These are phyloP conservation scores for Nasonia oneida DNA, from an alignment of 2,888 invertebrate genomes.

Conservation along the genomic window DNA sequence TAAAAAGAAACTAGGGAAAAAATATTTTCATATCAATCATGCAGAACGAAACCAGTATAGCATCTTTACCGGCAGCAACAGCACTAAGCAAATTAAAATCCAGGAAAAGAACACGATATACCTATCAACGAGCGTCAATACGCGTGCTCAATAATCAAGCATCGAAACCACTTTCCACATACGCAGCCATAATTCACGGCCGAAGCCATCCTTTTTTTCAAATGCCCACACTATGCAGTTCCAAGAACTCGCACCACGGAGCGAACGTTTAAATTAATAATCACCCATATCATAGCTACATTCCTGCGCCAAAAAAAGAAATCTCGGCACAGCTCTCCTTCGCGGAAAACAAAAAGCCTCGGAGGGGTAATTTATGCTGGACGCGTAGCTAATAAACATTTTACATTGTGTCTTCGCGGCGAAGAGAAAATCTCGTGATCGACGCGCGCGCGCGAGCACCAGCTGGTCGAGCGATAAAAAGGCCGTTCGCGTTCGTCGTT, in stretches of 20 bases:
- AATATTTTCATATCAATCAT: not conserved
- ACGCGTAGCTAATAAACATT: constrained; percentile 47
- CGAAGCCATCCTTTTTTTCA: not conserved
- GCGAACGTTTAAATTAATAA: constrained; percentile 2
- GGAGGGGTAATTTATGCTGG: constrained; percentile 25
- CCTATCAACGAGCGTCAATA: not conserved
- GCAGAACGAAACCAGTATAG: not conserved
- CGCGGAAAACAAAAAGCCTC: not conserved
- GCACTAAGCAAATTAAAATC: not conserved
- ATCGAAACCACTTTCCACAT: not conserved
- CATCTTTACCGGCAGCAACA: not conserved
- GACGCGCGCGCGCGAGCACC: constrained; percentile 10
- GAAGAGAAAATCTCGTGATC: constrained; percentile 26
- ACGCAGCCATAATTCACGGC: not conserved
- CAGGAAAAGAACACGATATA: not conserved
- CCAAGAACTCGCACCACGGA: not conserved
- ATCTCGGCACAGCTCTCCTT: not conserved
- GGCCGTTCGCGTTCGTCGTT: not conserved
- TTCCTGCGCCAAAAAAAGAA: not conserved
- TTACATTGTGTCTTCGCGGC: constrained; percentile 39
- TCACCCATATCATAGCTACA: not conserved
- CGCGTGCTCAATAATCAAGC: not conserved
- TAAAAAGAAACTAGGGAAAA: not conserved
- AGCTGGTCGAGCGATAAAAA: constrained; percentile 35
- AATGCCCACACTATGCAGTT: not conserved